Evolutionary conservation across 2,888 invertebrate genomes (phyloP), one percentile per base, ranked within the genome.

Genomic region (Pedicia rivosa): DNA sequence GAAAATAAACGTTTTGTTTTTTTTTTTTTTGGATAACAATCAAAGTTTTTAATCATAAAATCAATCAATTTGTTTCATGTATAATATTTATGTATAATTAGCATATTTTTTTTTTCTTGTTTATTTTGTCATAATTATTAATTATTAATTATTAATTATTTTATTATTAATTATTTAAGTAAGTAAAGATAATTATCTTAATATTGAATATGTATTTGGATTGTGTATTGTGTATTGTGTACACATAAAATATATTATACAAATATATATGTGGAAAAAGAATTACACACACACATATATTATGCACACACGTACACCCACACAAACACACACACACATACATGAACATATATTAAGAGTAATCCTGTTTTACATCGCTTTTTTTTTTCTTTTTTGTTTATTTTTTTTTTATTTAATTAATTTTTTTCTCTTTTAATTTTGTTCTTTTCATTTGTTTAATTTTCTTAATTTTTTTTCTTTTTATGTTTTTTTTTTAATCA

Each of bases 21-120:
- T 31, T 15, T 25, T 36, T 37, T 37, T 35, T 39, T 39, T 39
- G 39, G 36, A 39, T 39, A 39, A 39, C 39, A 39, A 39, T 39
- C 24, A 36, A 39, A 26, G 17, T 22, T 32, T 32, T 35, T 35
- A 35, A 35, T 35, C 26, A 26, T 35, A 35, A 35, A n/a, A 35
- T 14, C 35, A 35, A 25, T 35, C 17, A 32, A 27, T 22, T 37
- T 37, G 29, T 36, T 33, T 30, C 28, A 19, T 35, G n/a, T n/a
- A 19, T 29, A 6, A 5, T 36, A 22, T 20, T 36, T 30, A 24
- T 24, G n/a, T 32, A 17, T n/a, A 26, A 26, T 32, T 20, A 20
- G 20, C 13, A 12, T 27, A 27, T 39, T 15, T 27, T 36, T 15
- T 37, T 37, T 13, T 17, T 26, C 10, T 32, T 32, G 16, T 30